Evolutionary conservation across 1,140 invertebrate genomes (phyloP).

Genomic region (Aphaenogaster rudis): DNA sequence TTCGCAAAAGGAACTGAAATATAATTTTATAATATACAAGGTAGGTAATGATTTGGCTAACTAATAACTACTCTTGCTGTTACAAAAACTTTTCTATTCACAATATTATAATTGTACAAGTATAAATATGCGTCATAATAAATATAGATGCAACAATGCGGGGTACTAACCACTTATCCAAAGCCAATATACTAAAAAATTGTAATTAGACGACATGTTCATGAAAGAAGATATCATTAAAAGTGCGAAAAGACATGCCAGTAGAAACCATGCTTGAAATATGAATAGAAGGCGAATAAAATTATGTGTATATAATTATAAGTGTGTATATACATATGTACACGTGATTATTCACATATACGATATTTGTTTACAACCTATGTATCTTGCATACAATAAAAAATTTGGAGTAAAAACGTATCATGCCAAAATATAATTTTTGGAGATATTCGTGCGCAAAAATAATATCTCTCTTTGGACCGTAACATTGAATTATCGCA

Average conservation of each 20-base stretch:
- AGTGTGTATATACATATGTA: conserved; percentile 13
- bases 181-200: neutral
- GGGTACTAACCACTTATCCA: neutral
- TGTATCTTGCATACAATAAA: conserved; percentile 14
- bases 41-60: neutral
- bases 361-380: conserved; percentile 22
- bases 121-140: neutral
- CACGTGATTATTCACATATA: conserved; percentile 19
- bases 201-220: conserved; percentile 5
- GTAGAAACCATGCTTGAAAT: conserved; percentile 51
- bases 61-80: conserved; percentile 3
- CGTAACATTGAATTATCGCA: conserved; percentile 8
- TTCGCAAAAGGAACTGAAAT: neutral
- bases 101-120: conserved; percentile 39
- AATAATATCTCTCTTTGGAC: conserved; percentile 8
- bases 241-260: conserved; percentile 38
- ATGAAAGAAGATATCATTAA: neutral
- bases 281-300: conserved; percentile 33
- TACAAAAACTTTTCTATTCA: conserved; percentile 24
- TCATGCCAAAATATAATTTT: conserved; percentile 52
- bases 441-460: conserved; percentile 22
- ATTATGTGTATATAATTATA: conserved; percentile 43
- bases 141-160: conserved; percentile 6
- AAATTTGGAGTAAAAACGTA: conserved; percentile 33
- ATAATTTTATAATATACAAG: neutral